phyloP scores from a whole-genome alignment of 2,888 invertebrate genomes.

The Anagyrus pseudococci region DNA sequence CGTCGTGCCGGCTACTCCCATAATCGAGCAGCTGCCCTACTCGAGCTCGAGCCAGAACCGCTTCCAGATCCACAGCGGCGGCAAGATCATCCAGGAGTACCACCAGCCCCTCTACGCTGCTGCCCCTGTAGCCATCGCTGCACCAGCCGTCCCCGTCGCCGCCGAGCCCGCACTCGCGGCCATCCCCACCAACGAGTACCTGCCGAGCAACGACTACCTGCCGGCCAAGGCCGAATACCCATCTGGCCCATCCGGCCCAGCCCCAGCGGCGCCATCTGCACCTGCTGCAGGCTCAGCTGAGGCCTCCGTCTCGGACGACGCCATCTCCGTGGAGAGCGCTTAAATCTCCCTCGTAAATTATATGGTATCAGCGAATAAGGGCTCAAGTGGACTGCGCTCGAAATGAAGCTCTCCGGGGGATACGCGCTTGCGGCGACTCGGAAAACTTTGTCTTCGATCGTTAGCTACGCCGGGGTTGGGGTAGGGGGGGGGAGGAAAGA shows the following conservation, averaged over 20 bases:
- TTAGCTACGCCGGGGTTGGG: too few species aligned
- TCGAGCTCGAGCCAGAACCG: too few species aligned
- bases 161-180: constrained; percentile 47
- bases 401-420: too few species aligned
- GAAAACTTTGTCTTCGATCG: too few species aligned
- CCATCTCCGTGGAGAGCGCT: constrained; percentile 46
- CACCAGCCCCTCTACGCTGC: constrained; percentile 8
- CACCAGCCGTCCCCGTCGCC: constrained; percentile 1
- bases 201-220: too few species aligned
- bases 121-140: constrained; percentile 1
- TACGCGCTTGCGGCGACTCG: too few species aligned
- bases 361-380: too few species aligned
- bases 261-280: not conserved
- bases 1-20: constrained; percentile 42
- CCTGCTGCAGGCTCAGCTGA: too few species aligned
- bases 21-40: constrained; percentile 41
- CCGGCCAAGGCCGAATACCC: constrained; percentile 15
- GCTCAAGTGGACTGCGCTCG: too few species aligned
- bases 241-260: too few species aligned
- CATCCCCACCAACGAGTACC: constrained; percentile 43
- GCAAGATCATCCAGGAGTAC: constrained; percentile 10
- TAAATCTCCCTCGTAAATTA: constrained; percentile 37
- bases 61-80: constrained; percentile 1
- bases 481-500: too few species aligned
- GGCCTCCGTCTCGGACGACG: constrained; percentile 42